Percentiles rank a stretch among this genome's conserved stretches.
These are phyloP conservation scores for Epicampocera succincta DNA, from an alignment of 2,888 invertebrate species.

Conservation along the genomic window DNA sequence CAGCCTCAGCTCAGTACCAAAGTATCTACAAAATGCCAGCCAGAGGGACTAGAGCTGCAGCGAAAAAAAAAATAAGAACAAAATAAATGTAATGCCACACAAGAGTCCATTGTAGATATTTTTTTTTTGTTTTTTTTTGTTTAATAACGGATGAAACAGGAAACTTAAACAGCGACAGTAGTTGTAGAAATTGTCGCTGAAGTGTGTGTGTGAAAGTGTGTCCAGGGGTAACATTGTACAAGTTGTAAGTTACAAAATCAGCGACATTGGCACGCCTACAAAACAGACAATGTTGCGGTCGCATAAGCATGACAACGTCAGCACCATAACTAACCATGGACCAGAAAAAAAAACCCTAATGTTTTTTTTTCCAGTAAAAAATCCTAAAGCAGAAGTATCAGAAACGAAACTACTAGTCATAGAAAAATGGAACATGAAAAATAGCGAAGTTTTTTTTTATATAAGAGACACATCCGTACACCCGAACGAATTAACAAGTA, in stretches of 20 bases:
- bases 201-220: constrained; percentile 26
- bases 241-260: constrained; percentile 77
- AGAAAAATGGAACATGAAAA: constrained; percentile 64
- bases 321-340: constrained; percentile 73
- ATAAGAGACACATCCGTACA: constrained; percentile 68
- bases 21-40: background rate
- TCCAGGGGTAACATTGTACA: constrained; percentile 54
- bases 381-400: constrained; percentile 45
- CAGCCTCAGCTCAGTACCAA: constrained; percentile 21
- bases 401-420: constrained; percentile 49
- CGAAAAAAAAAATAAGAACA: constrained; percentile 40
- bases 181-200: constrained; percentile 76
- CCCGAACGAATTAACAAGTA: constrained; percentile 71
- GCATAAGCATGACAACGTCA: constrained; percentile 76
- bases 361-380: background rate
- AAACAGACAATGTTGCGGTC: constrained; percentile 78
- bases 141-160: constrained; percentile 48
- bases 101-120: constrained; percentile 13
- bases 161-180: constrained; percentile 60
- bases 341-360: constrained; percentile 45
- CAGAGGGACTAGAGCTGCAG: background rate
- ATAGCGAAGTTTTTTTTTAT: constrained; percentile 58
- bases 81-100: constrained; percentile 53
- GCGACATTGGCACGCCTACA: constrained; percentile 80
- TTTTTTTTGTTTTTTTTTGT: constrained; percentile 8